phyloP scores from a whole-genome alignment of 1,140 invertebrate species.

The Papilio polyxenes region DNA sequence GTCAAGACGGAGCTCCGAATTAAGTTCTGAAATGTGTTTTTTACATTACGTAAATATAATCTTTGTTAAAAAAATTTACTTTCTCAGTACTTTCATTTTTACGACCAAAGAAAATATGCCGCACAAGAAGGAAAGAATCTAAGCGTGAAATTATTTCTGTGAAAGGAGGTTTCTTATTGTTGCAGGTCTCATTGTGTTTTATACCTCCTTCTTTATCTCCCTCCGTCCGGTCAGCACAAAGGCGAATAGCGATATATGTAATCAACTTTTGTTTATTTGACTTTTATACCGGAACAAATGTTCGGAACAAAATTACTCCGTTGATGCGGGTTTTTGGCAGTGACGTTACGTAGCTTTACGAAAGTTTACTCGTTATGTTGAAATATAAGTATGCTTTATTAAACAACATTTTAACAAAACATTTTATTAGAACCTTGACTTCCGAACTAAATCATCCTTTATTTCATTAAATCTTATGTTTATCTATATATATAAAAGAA shows the following conservation, averaged over 20 bases:
- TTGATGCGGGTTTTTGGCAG: neutral
- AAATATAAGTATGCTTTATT: too few relatives aligned
- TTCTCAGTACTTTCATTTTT: slow-evolving; percentile 30
- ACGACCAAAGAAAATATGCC: slow-evolving; percentile 7
- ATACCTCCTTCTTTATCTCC: slow-evolving; percentile 23
- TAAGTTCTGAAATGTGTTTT: too few relatives aligned
- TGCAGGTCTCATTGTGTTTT: slow-evolving; percentile 30
- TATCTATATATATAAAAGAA: too few relatives aligned
- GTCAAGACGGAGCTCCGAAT: too few relatives aligned
- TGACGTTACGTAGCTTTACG: neutral
- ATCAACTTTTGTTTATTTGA: slow-evolving; percentile 34
- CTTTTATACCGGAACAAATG: slow-evolving; percentile 4
- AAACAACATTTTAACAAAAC: too few relatives aligned
- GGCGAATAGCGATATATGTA: slow-evolving; percentile 19
- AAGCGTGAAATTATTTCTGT: slow-evolving; percentile 35
- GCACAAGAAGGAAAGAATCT: neutral
- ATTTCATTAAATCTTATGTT: too few relatives aligned
- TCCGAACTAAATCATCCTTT: too few relatives aligned
- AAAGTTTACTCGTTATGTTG: neutral
- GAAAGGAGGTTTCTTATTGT: slow-evolving; percentile 33
- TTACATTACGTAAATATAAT: too few relatives aligned
- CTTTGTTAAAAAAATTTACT: slow-evolving; percentile 13
- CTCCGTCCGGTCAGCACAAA: slow-evolving; percentile 30
- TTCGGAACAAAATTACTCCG: slow-evolving; percentile 3
- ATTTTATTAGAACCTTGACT: too few relatives aligned